Conservation (phyloP, 2,113 vertebrate species). For the Saimiri boliviensis region DNA sequence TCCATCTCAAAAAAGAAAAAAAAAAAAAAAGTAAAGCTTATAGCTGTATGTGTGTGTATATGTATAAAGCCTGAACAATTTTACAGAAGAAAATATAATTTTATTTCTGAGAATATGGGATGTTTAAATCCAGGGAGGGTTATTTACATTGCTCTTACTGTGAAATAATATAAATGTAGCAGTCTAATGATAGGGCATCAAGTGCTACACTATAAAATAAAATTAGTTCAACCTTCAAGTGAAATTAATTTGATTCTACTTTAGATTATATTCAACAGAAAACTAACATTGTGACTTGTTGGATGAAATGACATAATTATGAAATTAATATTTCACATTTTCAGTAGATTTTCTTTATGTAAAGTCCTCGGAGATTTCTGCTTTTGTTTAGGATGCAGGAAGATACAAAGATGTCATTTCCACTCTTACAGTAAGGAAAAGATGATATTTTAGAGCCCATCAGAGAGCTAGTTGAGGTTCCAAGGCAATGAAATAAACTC, state of each 20-base stretch:
- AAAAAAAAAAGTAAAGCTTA: neutral
- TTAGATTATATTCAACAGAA: neutral
- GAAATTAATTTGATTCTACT: neutral
- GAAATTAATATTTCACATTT: neutral
- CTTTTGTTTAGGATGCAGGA: neutral
- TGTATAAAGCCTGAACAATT: neutral
- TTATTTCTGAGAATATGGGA: neutral
- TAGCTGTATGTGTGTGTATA: neutral
- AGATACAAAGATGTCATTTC: neutral
- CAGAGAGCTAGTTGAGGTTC: neutral
- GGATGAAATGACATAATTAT: neutral
- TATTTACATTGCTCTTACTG: slow-evolving; percentile 6
- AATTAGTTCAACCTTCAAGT: neutral
- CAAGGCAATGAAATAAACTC: neutral
- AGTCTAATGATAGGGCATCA: neutral
- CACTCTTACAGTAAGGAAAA: neutral
- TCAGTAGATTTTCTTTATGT: neutral
- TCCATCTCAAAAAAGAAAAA: no score
- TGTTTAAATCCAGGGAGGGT: neutral
- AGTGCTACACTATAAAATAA: neutral
- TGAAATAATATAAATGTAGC: neutral
- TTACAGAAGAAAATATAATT: slow-evolving; percentile 13
- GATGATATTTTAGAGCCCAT: neutral
- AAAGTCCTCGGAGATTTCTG: neutral
- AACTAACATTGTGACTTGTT: neutral